Base-by-base conservation (phyloP, 2,797 vertebrate species). In the Buceros bicornis region DNA sequence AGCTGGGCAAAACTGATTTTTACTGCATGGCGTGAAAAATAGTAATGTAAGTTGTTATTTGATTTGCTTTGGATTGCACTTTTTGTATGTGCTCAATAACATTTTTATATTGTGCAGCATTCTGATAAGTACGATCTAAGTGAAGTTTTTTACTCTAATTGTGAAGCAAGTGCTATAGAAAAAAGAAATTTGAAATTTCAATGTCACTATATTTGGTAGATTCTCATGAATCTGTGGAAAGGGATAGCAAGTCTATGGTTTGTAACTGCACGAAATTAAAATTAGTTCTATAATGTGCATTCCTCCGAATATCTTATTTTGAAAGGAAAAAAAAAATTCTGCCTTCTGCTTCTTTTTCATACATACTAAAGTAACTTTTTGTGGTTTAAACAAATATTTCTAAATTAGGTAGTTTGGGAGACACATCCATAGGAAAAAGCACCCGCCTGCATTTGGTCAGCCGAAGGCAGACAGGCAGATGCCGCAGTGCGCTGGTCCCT, bases 61-160 rank as follows among this genome's bases (percentile, higher is more conserved):
- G 24, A 58, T 14, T 48, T 54, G 40, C 43, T 69, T 87, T 87
- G 47, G 51, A 73, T 84, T 64, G 58, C 17, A 35, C 33, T 91
- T 85, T 86, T 89, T 78, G 28, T 77, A 45, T n/a, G 24, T 45
- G 29, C 62, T 54, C 1, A 2, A 20, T 40, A 40, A 56, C 14
- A 4, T 60, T 78, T 89, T 92, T 94, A 2, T 91, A 76, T 95
- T 89, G 91, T 79, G 45, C 82, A 64, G 87, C 61, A 43, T 95
- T 95, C 69, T 70, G 88, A 33, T 94, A 95, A 93, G 35, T 96
- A 66, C 78, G 70, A 20, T 93, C 64, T 47, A 45, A 82, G 57
- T 69, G 50, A 94, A 87, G 54, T 84, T 33, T 93, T 97, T 66
- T 83, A 24, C 42, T 95, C 79, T 93, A 71, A 94, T 95, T 81